A percentile compares a stretch with the other conserved stretches of the same genome.
phyloP scores from a whole-genome alignment of 2,113 vertebrate species.

The Otis tarda region DNA sequence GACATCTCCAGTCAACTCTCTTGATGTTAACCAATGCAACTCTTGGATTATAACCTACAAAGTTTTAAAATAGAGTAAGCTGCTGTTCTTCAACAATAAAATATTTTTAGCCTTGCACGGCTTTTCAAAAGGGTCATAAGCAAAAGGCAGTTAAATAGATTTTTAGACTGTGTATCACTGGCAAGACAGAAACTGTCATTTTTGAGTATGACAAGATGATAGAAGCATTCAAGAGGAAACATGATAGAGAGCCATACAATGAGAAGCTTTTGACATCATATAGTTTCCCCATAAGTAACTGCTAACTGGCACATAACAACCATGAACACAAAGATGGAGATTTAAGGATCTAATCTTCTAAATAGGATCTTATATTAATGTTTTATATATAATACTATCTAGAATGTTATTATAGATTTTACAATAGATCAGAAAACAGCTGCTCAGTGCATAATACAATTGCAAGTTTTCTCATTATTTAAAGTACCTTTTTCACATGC shows the following conservation, averaged over 20 bases:
- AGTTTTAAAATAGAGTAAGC: not conserved
- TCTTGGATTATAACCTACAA: not conserved
- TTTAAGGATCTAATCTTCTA: constrained; percentile 7
- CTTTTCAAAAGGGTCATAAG: not conserved
- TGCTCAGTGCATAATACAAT: not conserved
- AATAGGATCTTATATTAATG: not conserved
- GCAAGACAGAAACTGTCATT: not conserved
- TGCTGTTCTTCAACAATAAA: not conserved
- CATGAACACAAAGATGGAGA: not conserved
- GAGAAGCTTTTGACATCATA: not conserved
- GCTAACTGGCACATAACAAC: not conserved
- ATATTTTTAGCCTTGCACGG: not conserved
- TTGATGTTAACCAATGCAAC: not conserved
- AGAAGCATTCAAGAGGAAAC: not conserved
- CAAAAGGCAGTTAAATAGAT: not conserved
- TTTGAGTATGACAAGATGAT: not conserved
- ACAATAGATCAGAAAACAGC: constrained; percentile 50
- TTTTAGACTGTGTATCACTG: not conserved
- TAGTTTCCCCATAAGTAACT: not conserved
- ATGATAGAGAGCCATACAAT: not conserved
- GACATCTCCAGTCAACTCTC: not conserved
- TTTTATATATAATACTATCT: not conserved
- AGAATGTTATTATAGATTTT: constrained; percentile 30
- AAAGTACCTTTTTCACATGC: not conserved
- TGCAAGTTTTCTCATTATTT: constrained; percentile 19